These are phyloP conservation scores for Drosophila vallismaia DNA, from an alignment of 2,888 invertebrate genomes.

Conservation along the genomic window DNA sequence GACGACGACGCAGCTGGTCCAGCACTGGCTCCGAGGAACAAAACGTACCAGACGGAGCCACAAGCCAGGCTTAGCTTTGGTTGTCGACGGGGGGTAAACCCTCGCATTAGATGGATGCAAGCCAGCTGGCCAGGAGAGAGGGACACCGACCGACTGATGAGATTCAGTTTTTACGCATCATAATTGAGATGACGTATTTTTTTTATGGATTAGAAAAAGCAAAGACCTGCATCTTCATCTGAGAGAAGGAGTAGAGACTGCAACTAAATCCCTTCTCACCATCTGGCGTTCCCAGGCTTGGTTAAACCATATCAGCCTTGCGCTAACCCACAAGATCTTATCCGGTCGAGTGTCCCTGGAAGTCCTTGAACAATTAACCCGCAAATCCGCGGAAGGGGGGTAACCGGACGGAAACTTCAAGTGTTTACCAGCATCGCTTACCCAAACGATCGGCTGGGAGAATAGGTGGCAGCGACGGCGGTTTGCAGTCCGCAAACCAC, in stretches of 20 bases:
- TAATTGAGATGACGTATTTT: neutral
- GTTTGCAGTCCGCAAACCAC: constrained; percentile 14
- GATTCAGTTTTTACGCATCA: neutral
- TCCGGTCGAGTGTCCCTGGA: constrained; percentile 4
- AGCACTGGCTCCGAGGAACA: constrained; percentile 2
- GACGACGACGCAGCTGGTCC: constrained; percentile 15
- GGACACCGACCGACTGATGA: neutral
- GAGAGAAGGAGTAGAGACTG: too few species aligned
- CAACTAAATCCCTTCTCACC: neutral
- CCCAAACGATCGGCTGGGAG: constrained; percentile 9
- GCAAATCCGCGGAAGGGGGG: constrained; percentile 32
- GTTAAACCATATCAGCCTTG: neutral
- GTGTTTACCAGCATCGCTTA: constrained; percentile 79
- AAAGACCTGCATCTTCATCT: neutral
- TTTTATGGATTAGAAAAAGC: neutral
- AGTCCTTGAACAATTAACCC: constrained; percentile 50
- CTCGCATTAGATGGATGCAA: constrained; percentile 14
- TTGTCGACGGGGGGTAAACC: constrained; percentile 18
- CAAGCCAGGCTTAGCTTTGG: neutral
- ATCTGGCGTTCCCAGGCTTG: neutral
- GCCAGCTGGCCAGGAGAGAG: neutral
- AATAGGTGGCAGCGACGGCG: neutral
- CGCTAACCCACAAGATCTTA: neutral
- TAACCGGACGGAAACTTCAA: constrained; percentile 69
- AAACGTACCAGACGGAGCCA: neutral